Base-by-base conservation (phyloP, 2,888 invertebrate species). In the Cerceris rybyensis region DNA sequence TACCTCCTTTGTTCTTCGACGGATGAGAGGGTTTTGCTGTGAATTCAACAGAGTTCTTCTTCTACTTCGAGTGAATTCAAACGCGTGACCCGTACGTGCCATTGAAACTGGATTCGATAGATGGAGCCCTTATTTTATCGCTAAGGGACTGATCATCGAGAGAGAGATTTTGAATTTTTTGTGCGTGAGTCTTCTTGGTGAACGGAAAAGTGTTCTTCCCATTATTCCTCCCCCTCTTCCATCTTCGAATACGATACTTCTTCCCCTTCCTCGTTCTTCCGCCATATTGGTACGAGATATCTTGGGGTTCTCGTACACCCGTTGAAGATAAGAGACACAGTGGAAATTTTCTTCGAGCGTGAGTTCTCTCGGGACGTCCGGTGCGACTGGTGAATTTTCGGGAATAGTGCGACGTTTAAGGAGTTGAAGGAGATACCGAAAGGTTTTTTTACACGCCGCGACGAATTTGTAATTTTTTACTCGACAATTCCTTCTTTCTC, bases 301-400 rank as follows among this genome's bases (percentile, higher is more conserved):
- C 28, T 4, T 28, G 9, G 46, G 2, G 11, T 46, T 11, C 11
- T 11, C 46, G 46, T 46, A 46, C n/a, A 13, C 9, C 46, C 42
- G 5, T 16, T 7, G 11, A 13, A 64, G 41, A 41, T 28, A 49
- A 2, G n/a, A 50, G 43, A 57, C 46, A 13, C 57, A 65, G 76
- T 74, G 76, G 46, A 16, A 63, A 28, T 28, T 28, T 64, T 64
- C 54, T 50, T 50, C 58, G 52, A 16, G 28, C 70, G 76, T 61
- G 75, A 63, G 76, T 78, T 78, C 58, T 7, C 28, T 28, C 28
- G 28, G 28, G 57, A 55, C 57, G 52, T 39, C 16, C 70, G 66
- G 66, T 63, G 75, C 70, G 52, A 70, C 64, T 78, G 70, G 78
- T 78, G 78, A 71, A 76, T n/a, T 49, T 64, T 58, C 49, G 66